Conservation (phyloP, 2,888 invertebrate genomes). For the Cordilura impudica region DNA sequence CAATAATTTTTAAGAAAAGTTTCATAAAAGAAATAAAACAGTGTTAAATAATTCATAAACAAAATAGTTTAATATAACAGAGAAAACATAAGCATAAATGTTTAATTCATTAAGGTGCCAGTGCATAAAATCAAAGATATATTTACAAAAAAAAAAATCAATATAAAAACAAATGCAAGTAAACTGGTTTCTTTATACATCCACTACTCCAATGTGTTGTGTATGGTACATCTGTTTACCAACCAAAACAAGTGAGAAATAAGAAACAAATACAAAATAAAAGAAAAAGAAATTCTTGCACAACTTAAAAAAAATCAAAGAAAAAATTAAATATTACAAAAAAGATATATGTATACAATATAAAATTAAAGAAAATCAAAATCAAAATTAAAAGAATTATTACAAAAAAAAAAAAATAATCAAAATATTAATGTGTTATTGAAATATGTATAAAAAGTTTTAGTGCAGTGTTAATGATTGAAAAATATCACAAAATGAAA, state of each 20-base stretch:
- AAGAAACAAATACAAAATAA: conserved; percentile 30
- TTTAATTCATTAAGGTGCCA: not conserved
- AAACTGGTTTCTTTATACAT: conserved; percentile 46
- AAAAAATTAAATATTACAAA: not conserved
- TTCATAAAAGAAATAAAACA: not conserved
- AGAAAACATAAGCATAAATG: not conserved
- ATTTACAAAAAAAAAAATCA: conserved; percentile 30
- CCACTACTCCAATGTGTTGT: conserved; percentile 33
- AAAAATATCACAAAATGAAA: conserved; percentile 35
- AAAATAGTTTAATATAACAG: not conserved
- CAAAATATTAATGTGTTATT: conserved; percentile 27
- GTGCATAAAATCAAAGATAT: conserved; percentile 15
- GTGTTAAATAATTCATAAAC: not conserved
- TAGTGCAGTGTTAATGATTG: not conserved
- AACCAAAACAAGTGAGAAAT: conserved; percentile 59
- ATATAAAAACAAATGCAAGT: conserved; percentile 60
- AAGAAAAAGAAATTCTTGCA: conserved; percentile 44
- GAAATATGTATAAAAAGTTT: not conserved
- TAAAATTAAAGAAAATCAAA: not conserved
- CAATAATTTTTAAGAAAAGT: conserved; percentile 15
- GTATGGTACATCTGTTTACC: conserved; percentile 17
- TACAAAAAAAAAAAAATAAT: not conserved
- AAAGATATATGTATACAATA: not conserved
- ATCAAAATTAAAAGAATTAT: not conserved
- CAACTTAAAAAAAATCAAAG: conserved; percentile 5